phyloP scores from a whole-genome alignment of 2,888 invertebrate species.

The Molorchus minor region DNA sequence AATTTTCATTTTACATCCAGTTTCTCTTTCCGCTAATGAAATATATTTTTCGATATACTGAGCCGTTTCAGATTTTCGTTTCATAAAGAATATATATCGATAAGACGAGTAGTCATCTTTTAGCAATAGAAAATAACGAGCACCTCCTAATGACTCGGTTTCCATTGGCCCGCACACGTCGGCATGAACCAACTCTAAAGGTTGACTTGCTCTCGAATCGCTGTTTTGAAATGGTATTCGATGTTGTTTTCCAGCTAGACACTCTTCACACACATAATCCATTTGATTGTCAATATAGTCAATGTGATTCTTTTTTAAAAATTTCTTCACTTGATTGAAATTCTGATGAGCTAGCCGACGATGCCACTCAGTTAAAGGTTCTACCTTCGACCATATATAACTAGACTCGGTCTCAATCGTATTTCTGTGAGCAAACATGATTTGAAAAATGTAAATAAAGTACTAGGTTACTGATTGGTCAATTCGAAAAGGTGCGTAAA shows the following conservation, averaged over 20 bases:
- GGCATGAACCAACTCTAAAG: conserved; percentile 47
- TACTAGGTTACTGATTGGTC: no score
- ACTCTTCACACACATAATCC: conserved; percentile 29
- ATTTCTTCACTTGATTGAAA: not conserved
- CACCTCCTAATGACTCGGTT: not conserved
- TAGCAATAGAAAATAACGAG: conserved; percentile 19
- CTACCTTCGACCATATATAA: no score
- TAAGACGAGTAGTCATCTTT: conserved; percentile 7
- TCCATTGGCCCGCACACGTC: no score
- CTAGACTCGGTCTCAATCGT: no score
- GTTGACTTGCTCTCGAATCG: conserved; percentile 38
- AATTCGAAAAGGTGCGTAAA: no score
- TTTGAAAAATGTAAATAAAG: no score
- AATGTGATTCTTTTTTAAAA: not conserved
- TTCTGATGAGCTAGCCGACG: not conserved
- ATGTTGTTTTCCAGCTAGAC: conserved; percentile 48
- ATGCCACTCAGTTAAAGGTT: not conserved
- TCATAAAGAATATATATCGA: conserved; percentile 12
- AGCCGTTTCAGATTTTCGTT: conserved; percentile 9
- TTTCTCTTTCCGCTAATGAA: conserved; percentile 13
- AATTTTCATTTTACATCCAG: conserved; percentile 8
- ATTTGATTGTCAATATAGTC: conserved; percentile 2
- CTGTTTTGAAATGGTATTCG: conserved; percentile 44
- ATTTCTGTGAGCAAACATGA: no score
- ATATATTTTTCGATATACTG: conserved; percentile 6